Percentiles rank a stretch among this genome's conserved stretches.
These are phyloP conservation scores for Oegoconia quadripuncta DNA, from an alignment of 2,888 invertebrate species.

Conservation along the genomic window DNA sequence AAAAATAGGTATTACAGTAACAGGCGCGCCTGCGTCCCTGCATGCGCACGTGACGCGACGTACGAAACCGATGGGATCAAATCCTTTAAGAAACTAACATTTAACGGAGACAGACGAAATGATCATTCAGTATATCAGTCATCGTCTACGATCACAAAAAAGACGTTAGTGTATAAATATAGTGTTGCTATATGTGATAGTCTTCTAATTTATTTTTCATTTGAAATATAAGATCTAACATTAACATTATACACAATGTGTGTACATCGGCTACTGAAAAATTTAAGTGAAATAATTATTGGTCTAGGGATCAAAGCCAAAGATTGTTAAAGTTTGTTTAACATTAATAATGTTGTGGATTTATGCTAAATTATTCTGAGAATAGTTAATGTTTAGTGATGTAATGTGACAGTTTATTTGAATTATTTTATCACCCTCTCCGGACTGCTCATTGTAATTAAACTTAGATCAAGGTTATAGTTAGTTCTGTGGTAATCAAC, in stretches of 20 bases:
- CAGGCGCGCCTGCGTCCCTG: conserved; percentile 30
- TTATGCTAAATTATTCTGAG: conserved; percentile 76
- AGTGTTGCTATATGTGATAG: conserved; percentile 78
- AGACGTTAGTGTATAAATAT: conserved; percentile 74
- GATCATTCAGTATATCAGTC: conserved; percentile 67
- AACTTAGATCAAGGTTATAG: conserved; percentile 63
- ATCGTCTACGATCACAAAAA: conserved; percentile 67
- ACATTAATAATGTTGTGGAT: conserved; percentile 76
- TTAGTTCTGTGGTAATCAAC: conserved; percentile 67
- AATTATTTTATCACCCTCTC: conserved; percentile 73
- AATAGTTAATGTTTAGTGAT: conserved; percentile 66
- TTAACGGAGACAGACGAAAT: conserved; percentile 61
- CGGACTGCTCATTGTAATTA: conserved; percentile 75
- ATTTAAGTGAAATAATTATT: conserved; percentile 77
- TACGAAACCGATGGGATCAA: conserved; percentile 80
- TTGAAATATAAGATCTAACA: conserved; percentile 67
- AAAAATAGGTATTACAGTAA: conserved; percentile 68
- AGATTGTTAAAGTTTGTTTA: conserved; percentile 84
- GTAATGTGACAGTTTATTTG: conserved; percentile 60
- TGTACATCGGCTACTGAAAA: conserved; percentile 62
- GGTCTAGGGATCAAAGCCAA: conserved; percentile 92
- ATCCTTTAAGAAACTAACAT: conserved; percentile 79
- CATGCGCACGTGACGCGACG: conserved; percentile 34
- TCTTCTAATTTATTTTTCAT: conserved; percentile 74
- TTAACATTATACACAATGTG: conserved; percentile 59